Conservation (phyloP, 2,113 vertebrate genomes). For the Ceyx cyanopectus region DNA sequence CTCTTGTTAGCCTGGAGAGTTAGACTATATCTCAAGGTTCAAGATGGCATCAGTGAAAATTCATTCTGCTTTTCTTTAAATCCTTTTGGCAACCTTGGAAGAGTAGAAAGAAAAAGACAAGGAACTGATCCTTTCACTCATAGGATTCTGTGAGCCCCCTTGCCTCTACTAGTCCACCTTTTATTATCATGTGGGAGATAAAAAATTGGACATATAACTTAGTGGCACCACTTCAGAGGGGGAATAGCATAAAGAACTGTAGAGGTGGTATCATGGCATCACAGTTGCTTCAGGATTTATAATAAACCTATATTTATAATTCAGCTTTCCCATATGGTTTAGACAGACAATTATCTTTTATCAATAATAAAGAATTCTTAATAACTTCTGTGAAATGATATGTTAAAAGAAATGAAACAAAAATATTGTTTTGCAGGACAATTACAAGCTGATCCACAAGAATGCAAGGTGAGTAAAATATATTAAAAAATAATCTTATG, state of each 20-base stretch:
- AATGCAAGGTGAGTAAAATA: conserved; percentile 60
- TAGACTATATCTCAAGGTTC: neutral
- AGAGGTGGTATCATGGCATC: neutral
- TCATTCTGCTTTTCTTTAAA: neutral
- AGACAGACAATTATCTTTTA: neutral
- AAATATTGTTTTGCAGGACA: conserved; percentile 46
- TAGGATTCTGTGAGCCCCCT: neutral
- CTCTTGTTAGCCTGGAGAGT: neutral
- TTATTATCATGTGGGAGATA: neutral
- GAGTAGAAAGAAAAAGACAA: neutral
- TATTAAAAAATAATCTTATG: neutral
- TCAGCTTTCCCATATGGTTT: neutral
- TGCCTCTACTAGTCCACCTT: neutral
- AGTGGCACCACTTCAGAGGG: neutral
- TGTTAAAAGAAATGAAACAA: neutral
- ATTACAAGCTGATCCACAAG: neutral
- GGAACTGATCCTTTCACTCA: neutral
- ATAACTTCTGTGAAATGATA: neutral
- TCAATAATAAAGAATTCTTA: neutral
- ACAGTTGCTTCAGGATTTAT: neutral
- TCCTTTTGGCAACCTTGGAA: neutral
- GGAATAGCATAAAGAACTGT: neutral
- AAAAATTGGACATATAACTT: neutral
- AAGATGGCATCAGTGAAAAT: neutral
- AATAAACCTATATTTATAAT: neutral